Conservation (phyloP, 2,113 vertebrate genomes). For the Xenopus tropicalis region UCB_Xtro_10.0 CM004443.2:104568001-104568500, state of each 20-base stretch:
- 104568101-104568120: slow-evolving; percentile 65
- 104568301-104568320: too few species aligned
- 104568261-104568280: slow-evolving; percentile 76
- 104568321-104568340: too few species aligned
- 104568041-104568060: slow-evolving; percentile 62
- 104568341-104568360: too few species aligned
- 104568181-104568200: slow-evolving; percentile 88
- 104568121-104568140: slow-evolving; percentile 74
- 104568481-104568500: slow-evolving; percentile 86
- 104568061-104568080: slow-evolving; percentile 79
- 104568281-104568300: not conserved
- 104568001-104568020: too few species aligned
- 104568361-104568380: too few species aligned
- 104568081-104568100: slow-evolving; percentile 81
- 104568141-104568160: slow-evolving; percentile 77
- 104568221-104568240: slow-evolving; percentile 78
- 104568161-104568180: slow-evolving; percentile 80
- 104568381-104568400: too few species aligned
- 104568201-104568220: slow-evolving; percentile 84
- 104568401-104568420: too few species aligned
- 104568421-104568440: too few species aligned
- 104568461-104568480: slow-evolving; percentile 87
- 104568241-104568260: slow-evolving; percentile 82
- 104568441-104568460: slow-evolving; percentile 79
- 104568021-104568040: too few species aligned